Conservation (phyloP, 2,113 vertebrate genomes). For the Tragelaphus imberbis region DNA sequence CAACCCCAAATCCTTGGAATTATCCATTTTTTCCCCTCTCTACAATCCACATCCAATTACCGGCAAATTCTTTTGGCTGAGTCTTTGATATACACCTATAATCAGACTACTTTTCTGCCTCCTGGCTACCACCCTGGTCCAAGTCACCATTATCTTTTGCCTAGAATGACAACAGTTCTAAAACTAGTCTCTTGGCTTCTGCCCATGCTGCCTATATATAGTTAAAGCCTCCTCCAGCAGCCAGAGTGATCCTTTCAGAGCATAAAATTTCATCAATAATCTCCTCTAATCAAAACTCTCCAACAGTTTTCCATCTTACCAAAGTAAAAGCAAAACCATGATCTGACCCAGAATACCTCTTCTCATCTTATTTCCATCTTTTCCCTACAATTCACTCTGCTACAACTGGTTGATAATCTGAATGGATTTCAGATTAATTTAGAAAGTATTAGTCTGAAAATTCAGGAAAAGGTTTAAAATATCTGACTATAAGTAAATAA, state of each 20-base stretch:
- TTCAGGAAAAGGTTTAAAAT: neutral
- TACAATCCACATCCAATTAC: neutral
- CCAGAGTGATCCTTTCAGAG: neutral
- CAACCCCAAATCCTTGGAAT: neutral
- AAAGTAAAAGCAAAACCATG: neutral
- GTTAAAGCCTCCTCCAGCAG: neutral
- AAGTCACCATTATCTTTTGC: neutral
- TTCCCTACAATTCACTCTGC: neutral
- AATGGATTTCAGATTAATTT: constrained; percentile 16
- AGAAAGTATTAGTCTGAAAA: constrained; percentile 6
- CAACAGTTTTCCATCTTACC: neutral
- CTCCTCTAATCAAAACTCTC: neutral
- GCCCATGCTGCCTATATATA: neutral
- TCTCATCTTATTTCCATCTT: neutral
- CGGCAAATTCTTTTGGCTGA: neutral
- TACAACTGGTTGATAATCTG: neutral
- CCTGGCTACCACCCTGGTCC: neutral
- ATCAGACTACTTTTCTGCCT: neutral
- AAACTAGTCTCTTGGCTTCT: neutral
- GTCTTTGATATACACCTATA: neutral
- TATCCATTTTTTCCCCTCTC: neutral
- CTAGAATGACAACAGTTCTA: neutral
- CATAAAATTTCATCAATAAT: neutral
- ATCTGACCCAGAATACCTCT: neutral
- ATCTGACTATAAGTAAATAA: neutral